phyloP scores from a whole-genome alignment of 1,140 invertebrate genomes.

The Drosophila jambulina region DNA sequence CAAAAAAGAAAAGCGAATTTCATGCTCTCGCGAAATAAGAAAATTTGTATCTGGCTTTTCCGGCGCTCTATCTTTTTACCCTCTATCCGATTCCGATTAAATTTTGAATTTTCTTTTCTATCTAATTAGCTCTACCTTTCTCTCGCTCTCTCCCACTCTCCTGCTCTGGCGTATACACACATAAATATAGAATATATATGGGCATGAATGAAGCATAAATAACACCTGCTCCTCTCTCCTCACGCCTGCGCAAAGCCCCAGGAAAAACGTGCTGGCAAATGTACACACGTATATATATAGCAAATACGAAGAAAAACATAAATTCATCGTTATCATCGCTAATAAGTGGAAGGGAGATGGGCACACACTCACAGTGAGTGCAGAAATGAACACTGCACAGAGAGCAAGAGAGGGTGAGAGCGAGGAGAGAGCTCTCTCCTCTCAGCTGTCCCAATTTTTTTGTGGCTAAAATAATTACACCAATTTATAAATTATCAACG shows the following conservation, averaged over 20 bases:
- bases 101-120: conserved; percentile 18
- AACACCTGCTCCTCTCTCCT: conserved; percentile 52
- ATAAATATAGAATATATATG: conserved; percentile 54
- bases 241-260: conserved; percentile 42
- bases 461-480: conserved; percentile 70
- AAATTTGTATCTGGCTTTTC: conserved; percentile 38
- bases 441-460: conserved; percentile 60
- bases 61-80: background rate
- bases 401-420: conserved; percentile 9
- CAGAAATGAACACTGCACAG: conserved; percentile 78
- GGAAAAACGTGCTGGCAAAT: conserved; percentile 48
- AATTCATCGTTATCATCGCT: conserved; percentile 57
- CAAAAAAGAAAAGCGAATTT: conserved; percentile 36
- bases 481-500: conserved; percentile 78
- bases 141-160: background rate
- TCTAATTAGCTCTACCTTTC: conserved; percentile 34
- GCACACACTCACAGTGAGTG: conserved; percentile 18
- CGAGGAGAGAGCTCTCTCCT: conserved; percentile 16
- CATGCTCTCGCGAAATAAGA: conserved; percentile 22
- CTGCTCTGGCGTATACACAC: conserved; percentile 44
- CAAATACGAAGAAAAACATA: conserved; percentile 24
- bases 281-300: conserved; percentile 11
- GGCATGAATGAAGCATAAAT: conserved; percentile 52
- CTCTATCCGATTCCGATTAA: conserved; percentile 10
- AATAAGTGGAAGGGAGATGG: conserved; percentile 27